Base-by-base conservation (phyloP, 2,797 vertebrate species). In the Cossypha heuglini region DNA sequence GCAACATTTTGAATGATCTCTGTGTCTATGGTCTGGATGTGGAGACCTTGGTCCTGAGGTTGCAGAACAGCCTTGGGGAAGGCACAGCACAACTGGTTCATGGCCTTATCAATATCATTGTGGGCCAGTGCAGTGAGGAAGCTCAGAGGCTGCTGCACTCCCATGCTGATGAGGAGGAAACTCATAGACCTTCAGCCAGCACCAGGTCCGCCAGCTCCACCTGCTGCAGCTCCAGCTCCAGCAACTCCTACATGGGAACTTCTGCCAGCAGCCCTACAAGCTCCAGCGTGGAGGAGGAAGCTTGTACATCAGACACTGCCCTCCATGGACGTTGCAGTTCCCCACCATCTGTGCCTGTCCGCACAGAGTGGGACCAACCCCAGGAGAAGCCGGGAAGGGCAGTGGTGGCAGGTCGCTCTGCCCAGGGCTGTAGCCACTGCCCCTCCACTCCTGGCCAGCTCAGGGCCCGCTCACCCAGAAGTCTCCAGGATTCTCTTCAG, bases 171-270 rank as follows among this genome's bases (percentile, higher is more conserved):
- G 28, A 82, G 28, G 37, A n/a, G 22, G 12, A 72, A 43, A 54
- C 3, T 5, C 33, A 19, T 5, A 62, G 15, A 33, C 48, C 15
- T 62, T 46, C 57, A 54, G 18, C 40, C 15, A 62, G 18, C 22
- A 62, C 18, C 7, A 52, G 13, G 11, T 31, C 26, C 11, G 2
- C 31, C n/a, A 69, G 26, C 54, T 35, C 52, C 51, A 40, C 28
- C 26, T 28, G 21, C 48, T 35, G 31, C 38, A 54, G 24, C 40
- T 59, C 16, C 35, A 75, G 51, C 24, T 38, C 29, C 76, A 69
- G 26, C 45, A 51, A 5, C 26, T 71, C 7, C 38, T 59, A n/a
- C 0, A 0, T n/a, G 38, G 38, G 38, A 31, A 71, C 43, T 61
- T 61, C 28, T 71, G 55, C 28, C 11, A 62, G 38, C 28, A 28